These are phyloP conservation scores for Gryon sp. DNA, from an alignment of 1,140 invertebrate species.

Conservation along the genomic window DNA sequence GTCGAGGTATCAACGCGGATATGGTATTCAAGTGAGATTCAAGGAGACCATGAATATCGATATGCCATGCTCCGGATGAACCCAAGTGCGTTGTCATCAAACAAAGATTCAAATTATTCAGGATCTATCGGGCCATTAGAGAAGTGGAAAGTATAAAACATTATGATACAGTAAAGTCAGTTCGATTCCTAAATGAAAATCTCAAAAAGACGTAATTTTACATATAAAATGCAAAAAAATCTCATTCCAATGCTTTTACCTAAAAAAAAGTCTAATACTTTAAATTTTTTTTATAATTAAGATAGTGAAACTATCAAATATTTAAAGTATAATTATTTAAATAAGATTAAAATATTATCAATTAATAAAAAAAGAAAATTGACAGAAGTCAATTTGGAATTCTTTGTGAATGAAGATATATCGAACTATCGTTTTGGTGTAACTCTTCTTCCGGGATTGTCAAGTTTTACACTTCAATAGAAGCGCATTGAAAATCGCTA, in stretches of 20 bases:
- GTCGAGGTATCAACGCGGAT: constrained; percentile 17
- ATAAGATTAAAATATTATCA: too few relatives aligned
- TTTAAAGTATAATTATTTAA: too few relatives aligned
- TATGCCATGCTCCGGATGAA: constrained; percentile 7
- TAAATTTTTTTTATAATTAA: too few relatives aligned
- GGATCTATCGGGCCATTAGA: constrained; percentile 28
- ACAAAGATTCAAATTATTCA: constrained; percentile 60
- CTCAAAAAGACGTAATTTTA: constrained; percentile 7
- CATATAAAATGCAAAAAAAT: too few relatives aligned
- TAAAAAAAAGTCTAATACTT: too few relatives aligned
- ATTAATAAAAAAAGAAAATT: too few relatives aligned
- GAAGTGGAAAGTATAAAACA: constrained; percentile 7
- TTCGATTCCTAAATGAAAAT: not conserved
- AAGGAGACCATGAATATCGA: constrained; percentile 67
- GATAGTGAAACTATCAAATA: too few relatives aligned
- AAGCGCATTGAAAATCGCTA: constrained; percentile 21
- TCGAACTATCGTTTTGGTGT: too few relatives aligned
- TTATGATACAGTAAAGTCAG: constrained; percentile 19
- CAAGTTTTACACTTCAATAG: constrained; percentile 45
- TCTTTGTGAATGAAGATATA: not conserved
- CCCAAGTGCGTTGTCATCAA: constrained; percentile 16
- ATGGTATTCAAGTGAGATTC: constrained; percentile 61
- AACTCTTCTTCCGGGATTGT: constrained; percentile 13
- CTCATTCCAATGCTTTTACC: too few relatives aligned
- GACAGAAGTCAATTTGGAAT: too few relatives aligned